A percentile compares a stretch with the other conserved stretches of the same genome.
phyloP scores from a whole-genome alignment of 2,888 invertebrate genomes.

The Phaonia tiefii region DNA sequence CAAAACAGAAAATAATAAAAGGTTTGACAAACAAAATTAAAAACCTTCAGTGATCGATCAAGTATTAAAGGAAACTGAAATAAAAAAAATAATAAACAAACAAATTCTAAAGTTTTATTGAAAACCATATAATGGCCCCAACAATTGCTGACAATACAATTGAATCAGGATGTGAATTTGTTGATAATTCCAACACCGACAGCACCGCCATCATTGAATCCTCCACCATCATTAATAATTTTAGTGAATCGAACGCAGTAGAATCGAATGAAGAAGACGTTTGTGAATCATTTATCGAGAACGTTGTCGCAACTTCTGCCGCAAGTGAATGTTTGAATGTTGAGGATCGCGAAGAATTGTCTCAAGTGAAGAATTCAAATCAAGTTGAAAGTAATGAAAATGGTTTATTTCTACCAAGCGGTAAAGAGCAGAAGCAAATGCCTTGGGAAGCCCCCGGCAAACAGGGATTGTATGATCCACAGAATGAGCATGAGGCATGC shows the following conservation, averaged over 20 bases:
- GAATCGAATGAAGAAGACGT: conserved; percentile 50
- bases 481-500: conserved; percentile 97
- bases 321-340: conserved; percentile 56
- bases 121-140: conserved; percentile 79
- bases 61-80: conserved; percentile 18
- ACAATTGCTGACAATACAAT: conserved; percentile 77
- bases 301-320: conserved; percentile 61
- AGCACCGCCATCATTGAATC: conserved; percentile 61
- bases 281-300: conserved; percentile 25
- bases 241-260: conserved; percentile 54
- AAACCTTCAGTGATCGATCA: conserved; percentile 49
- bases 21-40: no score
- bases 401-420: conserved; percentile 10
- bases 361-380: conserved; percentile 46
- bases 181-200: conserved; percentile 74
- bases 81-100: conserved; percentile 8
- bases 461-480: conserved; percentile 97
- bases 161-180: conserved; percentile 79
- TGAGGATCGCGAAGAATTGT: conserved; percentile 39
- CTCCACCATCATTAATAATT: conserved; percentile 67
- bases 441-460: conserved; percentile 91
- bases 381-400: conserved; percentile 26
- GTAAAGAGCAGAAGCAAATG: conserved; percentile 78
- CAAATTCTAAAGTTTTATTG: conserved; percentile 52
- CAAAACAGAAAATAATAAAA: conserved; percentile 52